Evolutionary conservation across 64 coral and sea anemone genomes (phyloP).

Genomic region (Pachyseris speciosa): DNA sequence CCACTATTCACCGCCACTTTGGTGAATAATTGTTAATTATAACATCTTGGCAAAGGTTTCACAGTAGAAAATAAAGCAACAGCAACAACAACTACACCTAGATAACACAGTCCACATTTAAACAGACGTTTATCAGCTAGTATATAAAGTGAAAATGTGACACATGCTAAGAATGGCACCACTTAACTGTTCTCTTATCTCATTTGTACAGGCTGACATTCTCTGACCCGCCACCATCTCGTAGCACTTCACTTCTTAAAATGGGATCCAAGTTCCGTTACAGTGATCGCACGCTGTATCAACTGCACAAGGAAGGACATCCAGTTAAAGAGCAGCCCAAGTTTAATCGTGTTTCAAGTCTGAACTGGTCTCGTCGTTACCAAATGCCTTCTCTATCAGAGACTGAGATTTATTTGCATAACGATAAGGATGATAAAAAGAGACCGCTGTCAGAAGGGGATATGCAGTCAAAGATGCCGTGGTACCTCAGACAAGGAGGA

Average conservation of each 20-base stretch:
- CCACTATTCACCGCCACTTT: no score
- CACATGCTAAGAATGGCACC: no score
- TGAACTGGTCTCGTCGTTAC: constrained; percentile 85
- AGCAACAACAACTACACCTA: no score
- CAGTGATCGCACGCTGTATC: constrained; percentile 94
- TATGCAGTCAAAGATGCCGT: constrained; percentile 26
- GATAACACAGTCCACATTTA: no score
- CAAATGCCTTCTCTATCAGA: constrained; percentile 83
- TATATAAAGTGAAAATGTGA: no score
- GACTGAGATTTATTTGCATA: constrained; percentile 74
- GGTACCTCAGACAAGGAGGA: constrained; percentile 54
- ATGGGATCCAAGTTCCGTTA: constrained; percentile 96
- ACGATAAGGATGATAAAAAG: constrained; percentile 63
- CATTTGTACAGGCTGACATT: constrained; percentile 73
- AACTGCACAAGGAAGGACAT: constrained; percentile 90
- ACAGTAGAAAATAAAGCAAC: no score
- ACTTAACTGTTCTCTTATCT: no score
- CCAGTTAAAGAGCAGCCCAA: constrained; percentile 81
- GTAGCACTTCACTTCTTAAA: constrained; percentile 79
- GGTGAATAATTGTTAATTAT: no score
- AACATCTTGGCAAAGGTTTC: no score
- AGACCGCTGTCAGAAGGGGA: constrained; percentile 62
- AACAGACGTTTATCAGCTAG: no score
- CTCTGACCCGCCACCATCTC: constrained; percentile 85
- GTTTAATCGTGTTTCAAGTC: constrained; percentile 80